Percentiles rank a stretch among this genome's conserved stretches.
Evolutionary conservation across 2,113 vertebrate genomes (phyloP).

Genomic region (Ailuropoda melanoleuca): DNA sequence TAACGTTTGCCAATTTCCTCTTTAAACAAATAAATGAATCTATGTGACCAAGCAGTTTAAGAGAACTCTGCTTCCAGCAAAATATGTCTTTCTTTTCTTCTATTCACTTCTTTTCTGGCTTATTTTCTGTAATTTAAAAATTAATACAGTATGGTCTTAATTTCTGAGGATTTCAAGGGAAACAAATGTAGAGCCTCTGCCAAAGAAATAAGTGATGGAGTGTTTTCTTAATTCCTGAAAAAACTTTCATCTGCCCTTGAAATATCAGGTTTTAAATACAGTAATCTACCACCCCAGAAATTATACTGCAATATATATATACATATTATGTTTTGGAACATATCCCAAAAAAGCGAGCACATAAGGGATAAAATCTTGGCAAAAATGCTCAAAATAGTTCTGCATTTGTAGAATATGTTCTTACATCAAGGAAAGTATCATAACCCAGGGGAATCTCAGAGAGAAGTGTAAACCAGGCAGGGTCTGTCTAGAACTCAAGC

Average conservation of each 20-base stretch:
- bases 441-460: background rate
- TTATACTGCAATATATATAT: background rate
- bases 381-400: slow-evolving; percentile 35
- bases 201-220: slow-evolving; percentile 58
- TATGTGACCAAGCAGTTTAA: background rate
- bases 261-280: slow-evolving; percentile 64
- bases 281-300: slow-evolving; percentile 37
- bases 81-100: slow-evolving; percentile 10
- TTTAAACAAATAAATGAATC: slow-evolving; percentile 14
- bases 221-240: slow-evolving; percentile 64
- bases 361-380: slow-evolving; percentile 10
- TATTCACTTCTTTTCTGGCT: slow-evolving; percentile 1
- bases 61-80: slow-evolving; percentile 24
- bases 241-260: slow-evolving; percentile 63
- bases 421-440: slow-evolving; percentile 24
- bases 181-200: slow-evolving; percentile 46
- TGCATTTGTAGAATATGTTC: slow-evolving; percentile 37
- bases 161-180: slow-evolving; percentile 41
- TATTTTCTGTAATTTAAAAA: slow-evolving; percentile 57
- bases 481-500: background rate
- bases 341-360: slow-evolving; percentile 34
- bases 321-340: background rate
- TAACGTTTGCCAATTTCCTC: background rate
- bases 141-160: slow-evolving; percentile 50
- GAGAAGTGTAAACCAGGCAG: background rate